These are phyloP conservation scores for Coracopsis vasa DNA, from an alignment of 2,113 vertebrate genomes.

Conservation along the genomic window DNA sequence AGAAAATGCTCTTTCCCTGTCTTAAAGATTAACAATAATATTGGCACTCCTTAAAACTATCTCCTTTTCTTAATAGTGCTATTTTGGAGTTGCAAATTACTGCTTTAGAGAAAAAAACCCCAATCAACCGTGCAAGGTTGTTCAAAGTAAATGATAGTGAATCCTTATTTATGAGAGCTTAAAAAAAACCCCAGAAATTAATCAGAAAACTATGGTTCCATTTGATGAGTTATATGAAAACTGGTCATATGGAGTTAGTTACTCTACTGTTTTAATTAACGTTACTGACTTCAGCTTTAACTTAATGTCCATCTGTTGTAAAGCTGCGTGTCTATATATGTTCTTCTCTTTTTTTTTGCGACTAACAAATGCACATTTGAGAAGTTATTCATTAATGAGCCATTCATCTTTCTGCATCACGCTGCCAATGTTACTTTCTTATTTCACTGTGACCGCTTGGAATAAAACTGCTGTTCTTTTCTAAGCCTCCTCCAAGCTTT, in stretches of 20 bases:
- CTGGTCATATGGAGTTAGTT: conserved; percentile 41
- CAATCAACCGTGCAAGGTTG: background rate
- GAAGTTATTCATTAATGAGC: conserved; percentile 1
- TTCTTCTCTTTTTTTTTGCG: background rate
- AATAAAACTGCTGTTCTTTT: background rate
- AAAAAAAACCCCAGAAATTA: background rate
- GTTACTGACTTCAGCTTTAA: conserved; percentile 27
- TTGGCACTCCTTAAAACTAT: background rate
- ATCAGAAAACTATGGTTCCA: background rate
- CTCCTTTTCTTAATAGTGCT: background rate
- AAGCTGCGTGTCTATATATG: background rate
- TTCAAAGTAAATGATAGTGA: background rate
- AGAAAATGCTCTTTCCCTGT: background rate
- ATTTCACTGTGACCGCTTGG: background rate
- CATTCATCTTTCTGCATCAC: background rate
- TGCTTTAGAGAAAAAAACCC: background rate
- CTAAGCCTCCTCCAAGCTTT: background rate
- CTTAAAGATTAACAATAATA: background rate
- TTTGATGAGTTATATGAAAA: conserved; percentile 5
- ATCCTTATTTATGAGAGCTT: background rate
- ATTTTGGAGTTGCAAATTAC: background rate
- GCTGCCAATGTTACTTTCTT: background rate
- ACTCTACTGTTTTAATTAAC: conserved; percentile 43
- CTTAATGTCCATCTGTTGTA: conserved; percentile 39
- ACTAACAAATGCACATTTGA: conserved; percentile 42